Conservation (phyloP, 2,113 vertebrate genomes). For the Prinia subflava region DNA sequence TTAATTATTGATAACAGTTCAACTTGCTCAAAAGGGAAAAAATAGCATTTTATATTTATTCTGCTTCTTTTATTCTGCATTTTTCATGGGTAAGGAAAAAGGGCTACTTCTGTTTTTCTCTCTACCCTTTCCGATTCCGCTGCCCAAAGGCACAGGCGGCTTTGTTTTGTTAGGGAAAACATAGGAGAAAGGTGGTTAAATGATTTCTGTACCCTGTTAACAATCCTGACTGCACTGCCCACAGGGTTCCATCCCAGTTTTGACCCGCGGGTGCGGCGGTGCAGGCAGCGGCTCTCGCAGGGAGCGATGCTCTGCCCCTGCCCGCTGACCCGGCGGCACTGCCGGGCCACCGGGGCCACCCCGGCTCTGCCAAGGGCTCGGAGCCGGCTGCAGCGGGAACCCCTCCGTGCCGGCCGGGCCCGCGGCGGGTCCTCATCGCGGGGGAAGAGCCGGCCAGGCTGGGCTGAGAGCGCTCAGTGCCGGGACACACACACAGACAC, state of each 20-base stretch:
- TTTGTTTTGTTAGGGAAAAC: not conserved
- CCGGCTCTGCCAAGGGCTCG: not conserved
- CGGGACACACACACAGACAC: not conserved
- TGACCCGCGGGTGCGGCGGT: rapidly evolving
- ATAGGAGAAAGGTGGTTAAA: rapidly evolving
- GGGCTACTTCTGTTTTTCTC: not conserved
- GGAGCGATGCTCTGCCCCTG: not conserved
- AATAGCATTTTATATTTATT: not conserved
- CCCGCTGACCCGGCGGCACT: rapidly evolving
- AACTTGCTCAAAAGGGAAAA: not conserved
- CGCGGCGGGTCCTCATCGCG: not conserved
- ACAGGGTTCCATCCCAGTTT: not conserved
- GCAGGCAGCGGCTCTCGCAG: not conserved
- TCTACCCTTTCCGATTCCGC: not conserved
- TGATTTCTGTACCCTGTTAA: not conserved
- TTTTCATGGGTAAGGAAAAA: not conserved
- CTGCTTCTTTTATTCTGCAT: not conserved
- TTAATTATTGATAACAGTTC: not conserved
- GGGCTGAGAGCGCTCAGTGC: rapidly evolving
- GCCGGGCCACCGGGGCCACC: not conserved
- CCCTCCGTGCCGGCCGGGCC: rapidly evolving
- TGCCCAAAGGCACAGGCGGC: rapidly evolving
- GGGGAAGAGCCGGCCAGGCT: not conserved
- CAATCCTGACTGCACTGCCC: not conserved
- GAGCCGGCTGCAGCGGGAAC: not conserved